Evolutionary conservation across 2,797 vertebrate genomes (phyloP).

Genomic region (Intellagama lesueurii): DNA sequence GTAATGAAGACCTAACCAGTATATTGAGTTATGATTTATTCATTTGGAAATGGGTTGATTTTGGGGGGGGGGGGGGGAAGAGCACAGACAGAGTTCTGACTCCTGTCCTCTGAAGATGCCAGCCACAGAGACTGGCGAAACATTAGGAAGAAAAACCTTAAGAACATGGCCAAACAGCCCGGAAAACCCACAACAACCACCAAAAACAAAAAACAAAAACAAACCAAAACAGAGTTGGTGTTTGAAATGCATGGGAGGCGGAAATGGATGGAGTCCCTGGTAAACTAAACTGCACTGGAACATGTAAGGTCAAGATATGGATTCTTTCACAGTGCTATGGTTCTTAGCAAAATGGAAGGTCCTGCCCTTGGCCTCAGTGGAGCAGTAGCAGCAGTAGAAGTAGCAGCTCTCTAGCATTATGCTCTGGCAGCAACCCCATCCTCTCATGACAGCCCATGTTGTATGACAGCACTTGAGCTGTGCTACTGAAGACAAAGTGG

Average conservation of each 20-base stretch:
- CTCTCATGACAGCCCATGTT: neutral
- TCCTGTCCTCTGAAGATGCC: no score
- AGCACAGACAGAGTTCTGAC: no score
- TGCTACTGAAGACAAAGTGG: slow-evolving; percentile 1
- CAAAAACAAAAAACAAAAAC: no score
- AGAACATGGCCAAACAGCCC: no score
- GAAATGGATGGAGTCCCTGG: neutral
- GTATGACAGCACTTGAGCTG: neutral
- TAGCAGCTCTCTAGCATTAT: neutral
- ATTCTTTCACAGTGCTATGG: no score
- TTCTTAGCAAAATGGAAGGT: neutral
- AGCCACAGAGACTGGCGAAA: no score
- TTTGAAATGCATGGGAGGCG: neutral
- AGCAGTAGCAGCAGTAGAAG: neutral
- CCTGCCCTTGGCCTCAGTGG: neutral
- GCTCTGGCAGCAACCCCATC: neutral
- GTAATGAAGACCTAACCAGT: neutral
- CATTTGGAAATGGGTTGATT: neutral
- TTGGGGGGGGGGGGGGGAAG: no score
- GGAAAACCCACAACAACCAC: no score
- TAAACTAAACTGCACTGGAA: neutral
- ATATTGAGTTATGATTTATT: neutral
- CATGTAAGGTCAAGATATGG: neutral
- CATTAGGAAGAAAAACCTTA: no score
- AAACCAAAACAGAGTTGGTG: neutral